These are phyloP conservation scores for Arctia plantaginis DNA, from an alignment of 2,888 invertebrate species.

Conservation along the genomic window DNA sequence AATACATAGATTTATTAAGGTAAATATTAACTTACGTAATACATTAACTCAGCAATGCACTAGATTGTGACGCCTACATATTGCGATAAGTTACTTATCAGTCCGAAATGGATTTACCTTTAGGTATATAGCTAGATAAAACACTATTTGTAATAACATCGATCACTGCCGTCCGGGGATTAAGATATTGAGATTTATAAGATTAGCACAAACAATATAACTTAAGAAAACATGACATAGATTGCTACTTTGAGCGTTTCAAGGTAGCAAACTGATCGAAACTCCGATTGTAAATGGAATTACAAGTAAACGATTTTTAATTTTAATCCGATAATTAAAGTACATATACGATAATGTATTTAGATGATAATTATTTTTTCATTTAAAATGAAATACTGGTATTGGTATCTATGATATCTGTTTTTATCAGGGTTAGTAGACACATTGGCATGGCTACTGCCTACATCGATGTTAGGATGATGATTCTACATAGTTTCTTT, in stretches of 20 bases:
- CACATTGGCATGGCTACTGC: background rate
- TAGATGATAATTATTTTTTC: constrained; percentile 25
- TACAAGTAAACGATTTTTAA: constrained; percentile 53
- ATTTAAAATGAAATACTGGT: constrained; percentile 43
- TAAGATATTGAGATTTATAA: constrained; percentile 68
- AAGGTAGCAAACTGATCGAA: constrained; percentile 24
- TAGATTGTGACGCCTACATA: constrained; percentile 49
- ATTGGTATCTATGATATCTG: constrained; percentile 41
- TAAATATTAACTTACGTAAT: constrained; percentile 31
- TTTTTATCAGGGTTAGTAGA: constrained; percentile 16
- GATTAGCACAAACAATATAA: constrained; percentile 57
- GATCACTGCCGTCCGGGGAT: constrained; percentile 71
- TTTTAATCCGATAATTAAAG: constrained; percentile 44
- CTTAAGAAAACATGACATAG: constrained; percentile 39
- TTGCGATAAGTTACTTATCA: constrained; percentile 61
- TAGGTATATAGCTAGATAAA: constrained; percentile 50
- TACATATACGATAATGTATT: constrained; percentile 37
- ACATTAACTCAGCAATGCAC: constrained; percentile 45
- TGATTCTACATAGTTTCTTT: too few relatives aligned
- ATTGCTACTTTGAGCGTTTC: constrained; percentile 24
- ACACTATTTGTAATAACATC: constrained; percentile 60
- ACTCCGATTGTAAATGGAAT: constrained; percentile 38
- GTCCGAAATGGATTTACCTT: constrained; percentile 59
- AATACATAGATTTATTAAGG: background rate
- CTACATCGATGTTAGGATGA: too few relatives aligned